Percentiles rank a stretch among this genome's conserved stretches.
phyloP scores from a whole-genome alignment of 2,113 vertebrate species.

The Gobiocypris rarus region DNA sequence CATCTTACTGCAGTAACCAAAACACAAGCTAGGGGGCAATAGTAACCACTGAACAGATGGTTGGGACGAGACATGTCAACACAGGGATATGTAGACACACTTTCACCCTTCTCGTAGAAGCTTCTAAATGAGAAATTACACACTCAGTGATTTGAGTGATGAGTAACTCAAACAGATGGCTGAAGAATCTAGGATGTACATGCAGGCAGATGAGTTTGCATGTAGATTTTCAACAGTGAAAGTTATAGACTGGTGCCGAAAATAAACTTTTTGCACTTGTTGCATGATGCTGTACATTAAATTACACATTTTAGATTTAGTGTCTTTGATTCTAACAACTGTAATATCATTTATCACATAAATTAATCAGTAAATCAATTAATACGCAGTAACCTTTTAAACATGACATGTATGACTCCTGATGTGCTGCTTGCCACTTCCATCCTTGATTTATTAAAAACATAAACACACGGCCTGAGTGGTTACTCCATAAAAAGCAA shows the following conservation, averaged over 20 bases:
- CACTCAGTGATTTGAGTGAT: conserved; percentile 41
- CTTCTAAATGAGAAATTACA: conserved; percentile 52
- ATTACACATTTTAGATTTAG: neutral
- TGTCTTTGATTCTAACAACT: neutral
- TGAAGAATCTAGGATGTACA: neutral
- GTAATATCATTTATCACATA: neutral
- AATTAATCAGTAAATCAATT: neutral
- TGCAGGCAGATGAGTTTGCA: neutral
- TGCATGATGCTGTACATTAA: neutral
- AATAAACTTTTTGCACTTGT: neutral
- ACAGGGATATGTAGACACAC: conserved; percentile 29
- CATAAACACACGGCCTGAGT: neutral
- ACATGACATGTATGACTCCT: neutral
- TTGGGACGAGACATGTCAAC: conserved; percentile 9
- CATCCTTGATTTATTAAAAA: neutral
- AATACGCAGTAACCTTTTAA: neutral
- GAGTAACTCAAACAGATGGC: conserved; percentile 53
- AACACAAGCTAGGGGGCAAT: conserved; percentile 55
- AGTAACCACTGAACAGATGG: conserved; percentile 50
- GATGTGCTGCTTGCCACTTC: neutral
- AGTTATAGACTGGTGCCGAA: neutral
- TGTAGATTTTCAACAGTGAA: neutral
- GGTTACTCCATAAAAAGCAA: neutral
- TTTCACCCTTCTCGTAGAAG: neutral
- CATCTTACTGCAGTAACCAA: conserved; percentile 21